Evolutionary conservation across 2,113 vertebrate species (phyloP).

Genomic region (Athene noctua): DNA sequence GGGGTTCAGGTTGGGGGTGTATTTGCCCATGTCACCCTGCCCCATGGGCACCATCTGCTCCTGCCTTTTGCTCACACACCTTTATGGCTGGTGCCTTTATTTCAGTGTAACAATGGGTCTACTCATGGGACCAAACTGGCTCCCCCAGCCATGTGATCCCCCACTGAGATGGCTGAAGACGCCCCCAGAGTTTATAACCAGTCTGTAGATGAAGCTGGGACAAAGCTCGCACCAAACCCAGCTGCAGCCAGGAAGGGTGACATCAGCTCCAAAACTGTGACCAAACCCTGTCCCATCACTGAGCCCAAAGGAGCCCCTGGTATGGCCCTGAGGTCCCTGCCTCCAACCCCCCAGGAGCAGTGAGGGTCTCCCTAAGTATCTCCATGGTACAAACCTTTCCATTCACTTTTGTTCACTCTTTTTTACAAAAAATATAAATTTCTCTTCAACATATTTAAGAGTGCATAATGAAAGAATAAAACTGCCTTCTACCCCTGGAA

Average conservation of each 20-base stretch:
- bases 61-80: rapidly evolving
- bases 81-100: not conserved
- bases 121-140: not conserved
- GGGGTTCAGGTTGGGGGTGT: not conserved
- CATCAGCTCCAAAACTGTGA: not conserved
- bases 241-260: not conserved
- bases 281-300: not conserved
- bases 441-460: not conserved
- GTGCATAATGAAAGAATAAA: not conserved
- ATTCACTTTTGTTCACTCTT: not conserved
- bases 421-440: rapidly evolving
- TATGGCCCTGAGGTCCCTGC: rapidly evolving
- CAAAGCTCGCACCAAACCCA: not conserved
- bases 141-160: not conserved
- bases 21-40: not conserved
- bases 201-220: not conserved
- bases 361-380: rapidly evolving
- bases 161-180: not conserved
- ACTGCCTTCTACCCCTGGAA: conserved; percentile 11
- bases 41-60: rapidly evolving
- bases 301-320: not conserved
- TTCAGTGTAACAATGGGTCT: not conserved
- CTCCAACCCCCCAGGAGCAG: not conserved
- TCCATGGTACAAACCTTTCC: not conserved
- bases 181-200: rapidly evolving